Evolutionary conservation across 2,888 invertebrate genomes (phyloP).

Genomic region (Microchrysa polita): DNA sequence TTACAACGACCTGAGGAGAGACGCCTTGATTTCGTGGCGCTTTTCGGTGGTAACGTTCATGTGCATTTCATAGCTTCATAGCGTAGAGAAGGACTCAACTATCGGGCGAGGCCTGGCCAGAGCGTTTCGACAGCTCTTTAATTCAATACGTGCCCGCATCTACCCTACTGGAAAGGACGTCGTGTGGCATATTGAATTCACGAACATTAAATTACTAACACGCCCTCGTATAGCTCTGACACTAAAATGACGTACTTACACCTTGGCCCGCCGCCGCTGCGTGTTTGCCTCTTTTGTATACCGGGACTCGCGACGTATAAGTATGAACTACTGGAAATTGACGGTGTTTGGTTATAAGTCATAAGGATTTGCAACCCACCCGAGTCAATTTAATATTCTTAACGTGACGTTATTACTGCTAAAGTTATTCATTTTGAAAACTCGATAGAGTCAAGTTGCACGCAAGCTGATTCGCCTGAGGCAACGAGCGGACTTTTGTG

Average conservation of each 20-base stretch:
- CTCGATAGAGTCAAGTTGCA: constrained; percentile 42
- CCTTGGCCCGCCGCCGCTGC: neutral
- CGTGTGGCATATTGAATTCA: neutral
- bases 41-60: neutral
- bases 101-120: neutral
- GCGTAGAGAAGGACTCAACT: constrained; percentile 2
- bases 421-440: constrained; percentile 43
- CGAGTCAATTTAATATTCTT: constrained; percentile 43
- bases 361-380: constrained; percentile 41
- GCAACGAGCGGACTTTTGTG: too few species aligned
- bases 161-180: neutral
- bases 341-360: constrained; percentile 27
- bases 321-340: constrained; percentile 1
- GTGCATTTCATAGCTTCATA: too few species aligned
- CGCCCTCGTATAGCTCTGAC: neutral
- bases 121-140: too few species aligned
- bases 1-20: neutral
- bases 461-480: constrained; percentile 16
- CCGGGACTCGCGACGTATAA: neutral
- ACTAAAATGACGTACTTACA: constrained; percentile 29
- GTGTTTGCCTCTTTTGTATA: neutral
- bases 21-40: neutral
- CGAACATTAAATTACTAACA: neutral
- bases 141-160: neutral
- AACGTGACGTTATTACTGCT: constrained; percentile 44